Percentiles rank a stretch among this genome's conserved stretches.
These are phyloP conservation scores for Drosophila cyrtoloma DNA, from an alignment of 2,888 invertebrate species.

Conservation along the genomic window DNA sequence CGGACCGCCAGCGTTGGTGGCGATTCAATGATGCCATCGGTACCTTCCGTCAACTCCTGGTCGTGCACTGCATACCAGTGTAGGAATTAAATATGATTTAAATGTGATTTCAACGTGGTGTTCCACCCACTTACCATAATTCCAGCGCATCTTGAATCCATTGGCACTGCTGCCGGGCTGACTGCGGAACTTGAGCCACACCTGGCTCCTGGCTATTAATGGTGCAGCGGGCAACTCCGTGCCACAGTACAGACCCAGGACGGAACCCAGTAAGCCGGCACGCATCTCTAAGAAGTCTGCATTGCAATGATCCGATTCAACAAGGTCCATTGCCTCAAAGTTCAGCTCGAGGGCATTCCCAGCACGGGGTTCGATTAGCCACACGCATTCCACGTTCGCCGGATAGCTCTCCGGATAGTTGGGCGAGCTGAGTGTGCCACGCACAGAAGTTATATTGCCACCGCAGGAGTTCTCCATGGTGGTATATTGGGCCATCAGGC, in stretches of 20 bases:
- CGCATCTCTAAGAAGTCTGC: slow-evolving; percentile 95
- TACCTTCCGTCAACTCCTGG: slow-evolving; percentile 71
- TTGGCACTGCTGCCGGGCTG: slow-evolving; percentile 86
- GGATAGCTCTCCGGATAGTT: slow-evolving; percentile 90
- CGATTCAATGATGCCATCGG: slow-evolving; percentile 76
- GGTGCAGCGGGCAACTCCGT: slow-evolving; percentile 87
- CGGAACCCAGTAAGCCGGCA: slow-evolving; percentile 87
- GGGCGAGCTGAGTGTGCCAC: slow-evolving; percentile 90
- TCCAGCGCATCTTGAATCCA: slow-evolving; percentile 92
- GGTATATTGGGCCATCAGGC: slow-evolving; percentile 85
- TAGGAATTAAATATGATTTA: neutral
- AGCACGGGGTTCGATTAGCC: slow-evolving; percentile 88
- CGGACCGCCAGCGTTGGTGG: slow-evolving; percentile 71
- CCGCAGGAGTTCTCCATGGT: slow-evolving; percentile 88
- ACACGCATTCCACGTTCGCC: slow-evolving; percentile 89
- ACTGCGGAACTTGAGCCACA: slow-evolving; percentile 93
- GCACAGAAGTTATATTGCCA: slow-evolving; percentile 87
- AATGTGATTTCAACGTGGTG: neutral
- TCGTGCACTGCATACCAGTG: slow-evolving; percentile 67
- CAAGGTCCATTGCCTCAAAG: slow-evolving; percentile 90
- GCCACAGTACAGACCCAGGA: slow-evolving; percentile 92
- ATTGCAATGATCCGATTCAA: slow-evolving; percentile 90
- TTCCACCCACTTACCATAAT: slow-evolving; percentile 86
- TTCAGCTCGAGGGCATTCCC: slow-evolving; percentile 90
- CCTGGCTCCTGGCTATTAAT: slow-evolving; percentile 86